These are phyloP conservation scores for Leptinotarsa defecta DNA, from an alignment of 1,140 invertebrate species.

Conservation along the genomic window DNA sequence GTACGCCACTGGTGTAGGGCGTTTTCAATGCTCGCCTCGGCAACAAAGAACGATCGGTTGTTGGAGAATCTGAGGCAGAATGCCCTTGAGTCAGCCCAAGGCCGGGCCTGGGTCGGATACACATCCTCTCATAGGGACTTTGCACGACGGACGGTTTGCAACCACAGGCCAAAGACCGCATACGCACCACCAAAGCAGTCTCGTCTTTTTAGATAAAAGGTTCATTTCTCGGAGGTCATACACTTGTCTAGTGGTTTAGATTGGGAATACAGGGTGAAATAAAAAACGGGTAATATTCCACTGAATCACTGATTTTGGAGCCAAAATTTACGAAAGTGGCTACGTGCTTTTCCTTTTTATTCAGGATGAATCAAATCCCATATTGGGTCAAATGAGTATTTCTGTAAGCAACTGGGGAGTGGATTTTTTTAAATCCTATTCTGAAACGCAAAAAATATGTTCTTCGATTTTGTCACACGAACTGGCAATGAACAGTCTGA, in stretches of 20 bases:
- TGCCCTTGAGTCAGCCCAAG: slow-evolving; percentile 23
- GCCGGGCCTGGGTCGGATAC: slow-evolving; percentile 8
- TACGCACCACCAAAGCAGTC: slow-evolving; percentile 1
- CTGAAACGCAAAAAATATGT: too few relatives aligned
- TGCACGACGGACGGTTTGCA: not conserved
- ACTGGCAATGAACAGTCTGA: too few relatives aligned
- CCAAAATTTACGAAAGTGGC: too few relatives aligned
- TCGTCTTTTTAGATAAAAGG: slow-evolving; percentile 8
- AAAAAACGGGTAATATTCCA: too few relatives aligned
- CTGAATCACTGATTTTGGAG: too few relatives aligned
- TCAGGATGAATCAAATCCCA: too few relatives aligned
- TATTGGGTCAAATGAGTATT: too few relatives aligned
- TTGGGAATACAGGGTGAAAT: not conserved
- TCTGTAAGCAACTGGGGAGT: too few relatives aligned
- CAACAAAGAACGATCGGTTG: slow-evolving; percentile 15
- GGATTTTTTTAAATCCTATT: too few relatives aligned
- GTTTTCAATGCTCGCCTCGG: slow-evolving; percentile 10
- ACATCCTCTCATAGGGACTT: slow-evolving; percentile 1
- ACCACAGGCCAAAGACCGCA: slow-evolving; percentile 7
- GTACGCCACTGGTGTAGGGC: not conserved
- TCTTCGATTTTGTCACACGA: too few relatives aligned
- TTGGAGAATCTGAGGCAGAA: not conserved
- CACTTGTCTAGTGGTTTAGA: not conserved
- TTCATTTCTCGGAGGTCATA: slow-evolving; percentile 2
- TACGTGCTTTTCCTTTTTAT: too few relatives aligned